phyloP scores from a whole-genome alignment of 2,888 invertebrate species.

The Chaitophorus viminalis region DNA sequence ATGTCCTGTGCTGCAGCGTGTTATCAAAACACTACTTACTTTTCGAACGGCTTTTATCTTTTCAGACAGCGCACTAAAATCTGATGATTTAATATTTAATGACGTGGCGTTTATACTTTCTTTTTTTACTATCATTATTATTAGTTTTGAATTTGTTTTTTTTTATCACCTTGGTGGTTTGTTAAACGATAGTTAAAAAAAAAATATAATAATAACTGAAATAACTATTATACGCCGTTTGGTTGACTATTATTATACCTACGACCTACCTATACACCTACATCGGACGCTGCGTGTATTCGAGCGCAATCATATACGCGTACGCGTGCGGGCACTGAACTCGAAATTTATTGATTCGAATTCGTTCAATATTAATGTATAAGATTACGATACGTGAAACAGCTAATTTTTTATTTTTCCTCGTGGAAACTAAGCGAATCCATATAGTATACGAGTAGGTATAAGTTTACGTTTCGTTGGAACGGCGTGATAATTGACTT shows the following conservation, averaged over 20 bases:
- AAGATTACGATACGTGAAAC: too few species aligned
- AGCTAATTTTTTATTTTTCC: too few species aligned
- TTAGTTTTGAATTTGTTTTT: constrained; percentile 8
- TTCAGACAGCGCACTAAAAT: constrained; percentile 1
- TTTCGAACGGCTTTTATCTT: constrained; percentile 11
- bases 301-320: too few species aligned
- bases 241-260: too few species aligned
- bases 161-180: constrained; percentile 12
- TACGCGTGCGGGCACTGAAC: neutral
- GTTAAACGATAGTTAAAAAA: neutral
- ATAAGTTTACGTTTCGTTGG: too few species aligned
- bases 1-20: neutral
- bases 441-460: too few species aligned
- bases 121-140: neutral
- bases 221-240: neutral
- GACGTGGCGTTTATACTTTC: neutral
- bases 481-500: too few species aligned
- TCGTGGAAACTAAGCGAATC: too few species aligned
- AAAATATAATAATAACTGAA: neutral
- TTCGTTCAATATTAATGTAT: too few species aligned
- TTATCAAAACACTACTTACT: constrained; percentile 11
- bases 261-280: too few species aligned
- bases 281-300: too few species aligned
- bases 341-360: neutral
- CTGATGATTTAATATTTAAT: constrained; percentile 20